Evolutionary conservation across 1,140 invertebrate species (phyloP).

Genomic region (Papilio dardanus): DNA sequence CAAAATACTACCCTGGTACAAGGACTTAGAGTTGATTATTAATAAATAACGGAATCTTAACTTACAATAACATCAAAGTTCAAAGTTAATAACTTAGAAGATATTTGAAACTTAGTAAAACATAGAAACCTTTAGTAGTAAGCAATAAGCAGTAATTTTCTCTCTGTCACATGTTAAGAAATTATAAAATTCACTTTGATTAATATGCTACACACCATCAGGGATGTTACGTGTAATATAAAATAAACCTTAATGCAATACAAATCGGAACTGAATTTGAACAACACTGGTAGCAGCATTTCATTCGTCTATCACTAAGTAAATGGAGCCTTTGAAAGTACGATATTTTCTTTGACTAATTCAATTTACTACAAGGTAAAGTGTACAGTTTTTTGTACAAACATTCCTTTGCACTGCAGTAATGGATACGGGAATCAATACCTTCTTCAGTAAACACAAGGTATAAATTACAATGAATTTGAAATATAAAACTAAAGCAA

Average conservation of each 20-base stretch:
- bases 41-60: too few relatives aligned
- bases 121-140: too few relatives aligned
- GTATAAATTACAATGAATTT: not conserved
- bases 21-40: too few relatives aligned
- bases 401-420: not conserved
- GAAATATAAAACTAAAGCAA: not conserved
- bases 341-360: conserved; percentile 24
- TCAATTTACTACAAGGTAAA: not conserved
- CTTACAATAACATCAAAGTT: too few relatives aligned
- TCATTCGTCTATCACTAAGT: conserved; percentile 15
- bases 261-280: not conserved
- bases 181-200: not conserved
- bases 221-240: not conserved
- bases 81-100: too few relatives aligned
- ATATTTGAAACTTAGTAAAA: too few relatives aligned
- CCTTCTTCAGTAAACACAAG: not conserved
- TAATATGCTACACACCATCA: too few relatives aligned
- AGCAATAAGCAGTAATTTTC: too few relatives aligned
- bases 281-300: not conserved
- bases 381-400: not conserved
- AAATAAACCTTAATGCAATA: not conserved
- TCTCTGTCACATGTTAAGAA: too few relatives aligned
- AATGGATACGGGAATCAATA: not conserved
- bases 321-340: not conserved
- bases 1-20: too few relatives aligned